phyloP scores from a whole-genome alignment of 2,113 vertebrate genomes.

The Ochotona curzoniae region DNA sequence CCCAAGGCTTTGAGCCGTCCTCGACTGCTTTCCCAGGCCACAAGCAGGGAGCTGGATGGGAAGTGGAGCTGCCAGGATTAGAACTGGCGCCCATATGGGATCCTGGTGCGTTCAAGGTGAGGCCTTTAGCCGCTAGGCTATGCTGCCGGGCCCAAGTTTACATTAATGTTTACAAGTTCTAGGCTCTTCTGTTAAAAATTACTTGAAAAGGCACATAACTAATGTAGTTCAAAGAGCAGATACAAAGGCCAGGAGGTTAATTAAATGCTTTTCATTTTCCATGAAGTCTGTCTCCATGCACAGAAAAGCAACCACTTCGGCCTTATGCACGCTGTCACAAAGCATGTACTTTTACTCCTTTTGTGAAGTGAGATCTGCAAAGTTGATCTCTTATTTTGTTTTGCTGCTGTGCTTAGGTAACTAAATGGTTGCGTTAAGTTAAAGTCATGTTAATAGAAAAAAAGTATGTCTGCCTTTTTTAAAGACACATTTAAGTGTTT shows the following conservation, averaged over 20 bases:
- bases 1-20: no score
- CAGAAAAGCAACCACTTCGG: conserved; percentile 60
- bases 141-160: no score
- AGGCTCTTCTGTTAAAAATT: conserved; percentile 71
- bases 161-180: conserved; percentile 59
- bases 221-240: conserved; percentile 78
- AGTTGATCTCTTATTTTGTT: conserved; percentile 35
- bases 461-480: conserved; percentile 52
- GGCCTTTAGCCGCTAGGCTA: no score
- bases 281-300: conserved; percentile 63
- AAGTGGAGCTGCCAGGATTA: no score
- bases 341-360: conserved; percentile 23
- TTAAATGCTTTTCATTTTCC: conserved; percentile 71
- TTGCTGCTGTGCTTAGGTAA: conserved; percentile 56
- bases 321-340: conserved; percentile 40
- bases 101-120: no score
- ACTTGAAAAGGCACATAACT: conserved; percentile 74
- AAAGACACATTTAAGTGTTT: conserved; percentile 36
- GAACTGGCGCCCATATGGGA: no score
- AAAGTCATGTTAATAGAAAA: conserved; percentile 61
- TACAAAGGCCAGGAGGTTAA: conserved; percentile 77
- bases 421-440: conserved; percentile 55
- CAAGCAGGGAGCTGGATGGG: no score
- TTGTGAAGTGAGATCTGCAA: conserved; percentile 54
- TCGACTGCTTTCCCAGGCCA: no score